phyloP scores from a whole-genome alignment of 2,888 invertebrate genomes.

The Chelonus formosanus region DNA sequence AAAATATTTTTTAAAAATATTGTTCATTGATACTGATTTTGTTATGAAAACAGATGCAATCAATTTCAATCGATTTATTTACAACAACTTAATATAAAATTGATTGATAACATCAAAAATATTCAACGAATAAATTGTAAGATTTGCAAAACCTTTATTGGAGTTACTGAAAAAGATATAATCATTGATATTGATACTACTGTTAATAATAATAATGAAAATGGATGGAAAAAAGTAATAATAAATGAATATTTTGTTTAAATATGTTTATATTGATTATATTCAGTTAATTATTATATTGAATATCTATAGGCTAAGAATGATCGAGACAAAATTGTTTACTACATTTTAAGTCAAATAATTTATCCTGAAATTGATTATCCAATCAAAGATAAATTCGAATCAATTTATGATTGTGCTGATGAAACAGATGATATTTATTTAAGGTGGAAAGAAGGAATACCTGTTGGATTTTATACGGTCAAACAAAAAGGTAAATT shows the following conservation, averaged over 20 bases:
- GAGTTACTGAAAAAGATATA: slow-evolving; percentile 30
- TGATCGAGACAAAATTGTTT: slow-evolving; percentile 47
- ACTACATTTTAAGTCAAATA: slow-evolving; percentile 54
- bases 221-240: slow-evolving; percentile 43
- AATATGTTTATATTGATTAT: slow-evolving; percentile 2
- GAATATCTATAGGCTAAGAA: slow-evolving; percentile 44
- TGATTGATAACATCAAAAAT: slow-evolving; percentile 40
- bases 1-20: too few relatives aligned
- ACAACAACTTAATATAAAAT: slow-evolving; percentile 41
- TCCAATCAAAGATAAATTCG: slow-evolving; percentile 47
- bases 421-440: slow-evolving; percentile 49
- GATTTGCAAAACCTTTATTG: slow-evolving; percentile 42
- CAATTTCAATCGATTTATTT: slow-evolving; percentile 60
- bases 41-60: slow-evolving; percentile 34
- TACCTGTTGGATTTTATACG: slow-evolving; percentile 60
- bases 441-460: slow-evolving; percentile 52
- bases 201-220: slow-evolving; percentile 37
- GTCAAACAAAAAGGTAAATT: slow-evolving; percentile 59
- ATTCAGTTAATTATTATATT: not conserved
- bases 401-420: slow-evolving; percentile 52
- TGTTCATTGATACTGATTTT: not conserved
- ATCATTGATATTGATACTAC: slow-evolving; percentile 35
- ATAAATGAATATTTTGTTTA: not conserved
- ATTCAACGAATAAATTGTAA: slow-evolving; percentile 46
- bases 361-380: slow-evolving; percentile 55